These are phyloP conservation scores for Alauda arvensis DNA, from an alignment of 2,797 vertebrate species.

Conservation along the genomic window DNA sequence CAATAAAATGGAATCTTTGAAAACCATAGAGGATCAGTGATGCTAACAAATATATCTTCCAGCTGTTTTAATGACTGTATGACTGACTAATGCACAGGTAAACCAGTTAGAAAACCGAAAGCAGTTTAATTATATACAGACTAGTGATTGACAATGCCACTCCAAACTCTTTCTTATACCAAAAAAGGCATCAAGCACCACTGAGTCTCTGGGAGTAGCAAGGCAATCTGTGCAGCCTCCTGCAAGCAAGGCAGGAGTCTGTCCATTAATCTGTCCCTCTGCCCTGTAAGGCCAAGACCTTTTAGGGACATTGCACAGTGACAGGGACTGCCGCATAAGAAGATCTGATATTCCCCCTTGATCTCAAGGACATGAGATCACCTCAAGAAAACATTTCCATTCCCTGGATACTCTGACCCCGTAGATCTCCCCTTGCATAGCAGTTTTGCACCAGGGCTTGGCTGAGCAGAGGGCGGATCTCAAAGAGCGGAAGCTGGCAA, in stretches of 20 bases:
- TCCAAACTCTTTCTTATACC: conserved; percentile 16
- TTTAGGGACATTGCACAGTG: background rate
- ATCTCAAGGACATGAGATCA: background rate
- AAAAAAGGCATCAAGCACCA: conserved; percentile 39
- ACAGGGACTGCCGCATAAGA: background rate
- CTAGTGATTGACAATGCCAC: background rate
- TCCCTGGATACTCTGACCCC: background rate
- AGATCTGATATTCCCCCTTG: background rate
- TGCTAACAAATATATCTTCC: conserved; percentile 18
- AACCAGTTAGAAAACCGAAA: conserved; percentile 12
- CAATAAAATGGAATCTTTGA: conserved; percentile 40
- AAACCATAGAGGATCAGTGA: conserved; percentile 27
- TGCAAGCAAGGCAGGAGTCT: background rate
- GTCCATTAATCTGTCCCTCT: background rate
- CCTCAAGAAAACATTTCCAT: background rate
- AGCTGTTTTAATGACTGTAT: conserved; percentile 15
- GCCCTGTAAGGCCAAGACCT: background rate
- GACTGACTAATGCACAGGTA: conserved; percentile 30
- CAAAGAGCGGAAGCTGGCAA: conserved; percentile 38
- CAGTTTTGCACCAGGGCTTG: background rate
- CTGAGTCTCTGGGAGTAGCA: background rate
- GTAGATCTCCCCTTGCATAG: background rate
- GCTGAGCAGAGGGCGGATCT: background rate
- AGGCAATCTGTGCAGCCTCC: background rate
- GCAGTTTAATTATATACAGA: conserved; percentile 8